phyloP scores from a whole-genome alignment of 2,113 vertebrate species.

The Microtus pennsylvanicus region DNA sequence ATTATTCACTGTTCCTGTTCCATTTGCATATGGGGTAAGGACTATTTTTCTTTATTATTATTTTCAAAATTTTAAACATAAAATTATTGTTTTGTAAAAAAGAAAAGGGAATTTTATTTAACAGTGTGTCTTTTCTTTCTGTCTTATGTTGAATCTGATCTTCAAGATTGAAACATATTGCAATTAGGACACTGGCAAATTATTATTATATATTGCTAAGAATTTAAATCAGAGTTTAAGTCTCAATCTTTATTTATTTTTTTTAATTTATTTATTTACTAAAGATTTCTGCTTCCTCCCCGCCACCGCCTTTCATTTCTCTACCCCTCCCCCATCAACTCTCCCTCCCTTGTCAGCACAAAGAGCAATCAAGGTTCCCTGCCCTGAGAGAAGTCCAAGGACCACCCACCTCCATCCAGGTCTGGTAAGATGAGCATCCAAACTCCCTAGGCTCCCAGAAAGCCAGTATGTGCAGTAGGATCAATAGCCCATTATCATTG shows the following conservation, averaged over 20 bases:
- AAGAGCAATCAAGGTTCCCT: no score
- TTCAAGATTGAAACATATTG: constrained; percentile 7
- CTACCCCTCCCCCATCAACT: no score
- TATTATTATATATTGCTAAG: background rate
- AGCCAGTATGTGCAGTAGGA: no score
- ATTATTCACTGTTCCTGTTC: background rate
- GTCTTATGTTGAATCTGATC: background rate
- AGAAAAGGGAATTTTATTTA: constrained; percentile 3
- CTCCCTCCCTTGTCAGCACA: no score
- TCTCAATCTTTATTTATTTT: background rate
- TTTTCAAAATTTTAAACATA: background rate
- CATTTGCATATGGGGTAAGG: background rate
- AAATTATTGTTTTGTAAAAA: background rate
- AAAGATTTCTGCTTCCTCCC: no score
- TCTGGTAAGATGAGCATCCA: no score
- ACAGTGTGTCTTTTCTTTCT: background rate
- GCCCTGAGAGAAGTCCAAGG: no score
- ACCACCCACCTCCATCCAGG: no score
- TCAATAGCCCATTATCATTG: no score
- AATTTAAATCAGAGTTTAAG: constrained; percentile 2
- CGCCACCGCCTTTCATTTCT: no score
- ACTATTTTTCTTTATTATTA: background rate
- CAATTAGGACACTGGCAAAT: background rate
- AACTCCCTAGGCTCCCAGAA: no score
- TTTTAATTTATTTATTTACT: no score